Evolutionary conservation across 2,113 vertebrate genomes (phyloP).

Genomic region (Elephantulus edwardii): DNA sequence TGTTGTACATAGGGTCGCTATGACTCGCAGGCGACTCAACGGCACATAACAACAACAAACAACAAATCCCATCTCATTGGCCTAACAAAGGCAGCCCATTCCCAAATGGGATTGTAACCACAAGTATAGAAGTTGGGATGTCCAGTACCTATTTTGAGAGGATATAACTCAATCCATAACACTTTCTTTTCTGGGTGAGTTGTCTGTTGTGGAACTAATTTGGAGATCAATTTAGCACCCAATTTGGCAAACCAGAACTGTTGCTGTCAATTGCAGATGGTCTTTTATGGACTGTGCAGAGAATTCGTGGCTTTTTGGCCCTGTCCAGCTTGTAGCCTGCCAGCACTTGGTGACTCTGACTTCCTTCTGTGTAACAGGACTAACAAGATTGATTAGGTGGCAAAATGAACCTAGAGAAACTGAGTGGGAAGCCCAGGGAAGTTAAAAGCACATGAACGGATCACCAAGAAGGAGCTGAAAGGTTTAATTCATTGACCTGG

Average conservation of each 20-base stretch:
- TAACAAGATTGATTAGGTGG: neutral
- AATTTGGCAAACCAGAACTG: neutral
- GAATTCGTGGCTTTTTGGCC: neutral
- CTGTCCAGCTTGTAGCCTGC: accelerated
- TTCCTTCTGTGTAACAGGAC: neutral
- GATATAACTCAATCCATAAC: neutral
- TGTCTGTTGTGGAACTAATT: neutral
- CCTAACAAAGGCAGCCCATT: neutral
- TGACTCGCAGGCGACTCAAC: too few species aligned
- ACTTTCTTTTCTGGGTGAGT: neutral
- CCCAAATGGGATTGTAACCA: neutral
- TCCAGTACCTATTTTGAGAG: neutral
- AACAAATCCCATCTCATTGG: neutral
- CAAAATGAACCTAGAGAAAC: neutral
- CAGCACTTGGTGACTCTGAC: neutral
- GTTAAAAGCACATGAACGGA: neutral
- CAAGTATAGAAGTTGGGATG: neutral
- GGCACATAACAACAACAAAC: too few species aligned
- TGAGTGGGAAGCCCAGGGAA: neutral
- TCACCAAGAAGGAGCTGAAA: neutral
- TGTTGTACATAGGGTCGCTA: too few species aligned
- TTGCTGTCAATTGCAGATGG: neutral
- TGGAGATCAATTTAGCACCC: neutral
- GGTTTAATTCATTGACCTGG: accelerated
- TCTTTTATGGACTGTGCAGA: neutral